Percentiles rank a stretch among this genome's conserved stretches.
Evolutionary conservation across 1,140 invertebrate genomes (phyloP).

Genomic region (Drosophila guanche): DNA sequence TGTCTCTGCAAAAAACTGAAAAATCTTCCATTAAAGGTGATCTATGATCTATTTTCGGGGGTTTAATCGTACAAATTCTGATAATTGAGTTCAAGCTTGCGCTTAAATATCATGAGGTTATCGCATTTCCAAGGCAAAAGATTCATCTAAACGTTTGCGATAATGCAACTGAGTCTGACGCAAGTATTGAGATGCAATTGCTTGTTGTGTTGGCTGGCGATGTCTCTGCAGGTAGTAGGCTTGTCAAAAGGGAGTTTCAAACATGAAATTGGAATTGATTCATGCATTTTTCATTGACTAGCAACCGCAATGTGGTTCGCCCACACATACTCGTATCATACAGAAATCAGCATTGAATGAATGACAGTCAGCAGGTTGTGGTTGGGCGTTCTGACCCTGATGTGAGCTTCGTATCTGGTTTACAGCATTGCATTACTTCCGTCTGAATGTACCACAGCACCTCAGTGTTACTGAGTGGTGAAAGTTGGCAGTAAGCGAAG

Average conservation of each 20-base stretch:
- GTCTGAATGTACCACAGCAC: constrained; percentile 20
- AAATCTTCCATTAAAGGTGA: too few species aligned
- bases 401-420: constrained; percentile 34
- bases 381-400: constrained; percentile 47
- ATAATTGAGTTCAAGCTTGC: too few species aligned
- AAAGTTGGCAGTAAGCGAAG: constrained; percentile 23
- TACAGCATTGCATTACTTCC: constrained; percentile 30
- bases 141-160: constrained; percentile 22
- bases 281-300: too few species aligned
- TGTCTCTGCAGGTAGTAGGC: too few species aligned
- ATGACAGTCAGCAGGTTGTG: constrained; percentile 30
- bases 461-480: constrained; percentile 26
- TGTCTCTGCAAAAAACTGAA: too few species aligned
- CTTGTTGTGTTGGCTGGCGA: too few species aligned
- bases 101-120: constrained; percentile 8
- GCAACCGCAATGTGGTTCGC: constrained; percentile 1
- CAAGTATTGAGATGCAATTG: too few species aligned
- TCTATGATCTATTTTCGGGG: too few species aligned
- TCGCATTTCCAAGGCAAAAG: constrained; percentile 15
- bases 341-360: constrained; percentile 7
- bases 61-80: not conserved
- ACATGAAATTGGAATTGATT: too few species aligned
- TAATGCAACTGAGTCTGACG: constrained; percentile 10
- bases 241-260: too few species aligned
- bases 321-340: constrained; percentile 11